Base-by-base conservation (phyloP, 1,140 invertebrate genomes). In the Lucilia cuprina region DNA sequence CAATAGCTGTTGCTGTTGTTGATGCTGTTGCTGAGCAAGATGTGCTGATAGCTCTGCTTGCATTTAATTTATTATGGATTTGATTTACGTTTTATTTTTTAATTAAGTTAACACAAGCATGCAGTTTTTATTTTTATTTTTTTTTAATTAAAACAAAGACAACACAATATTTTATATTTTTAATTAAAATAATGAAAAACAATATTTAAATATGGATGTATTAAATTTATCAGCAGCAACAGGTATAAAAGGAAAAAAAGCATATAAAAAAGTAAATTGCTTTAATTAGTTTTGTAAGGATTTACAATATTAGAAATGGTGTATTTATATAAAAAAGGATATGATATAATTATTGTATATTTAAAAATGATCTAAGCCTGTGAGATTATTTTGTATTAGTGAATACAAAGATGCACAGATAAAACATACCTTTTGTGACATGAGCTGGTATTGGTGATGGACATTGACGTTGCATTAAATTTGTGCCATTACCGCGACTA, bases 381-480 rank as follows among this genome's bases (percentile, higher is more conserved):
- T 78, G 77, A 21, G 41, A 49, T 47, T 49, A 49, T 80, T 78
- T 49, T 21, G 35, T 80, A 14, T 25, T 49, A 49, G 14, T 21
- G 3, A 30, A 30, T 10, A 41, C 19, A 80, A 10, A 30, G 50
- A 9, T 17, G n/a, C 2, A 49, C 77, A 8, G 21, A 21, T n/a
- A 10, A 19, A 80, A 12, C 85, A 85, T 89, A 95, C 94, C 94
- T 94, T 95, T 95, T 85, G 94, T 94, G 85, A 95, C 93, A 91
- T 96, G 95, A 85, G 94, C 94, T 70, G 95, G 95, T 85, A 95
- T 91, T 19, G 95, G 94, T 19, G 95, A 94, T 9, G 94, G 94
- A 82, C 92, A 92, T 88, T 93, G 93, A 35, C 91, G 94, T 92
- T 88, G 92, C 89, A 87, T 94, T 91, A 90, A 92, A 90, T 87